A percentile compares a stretch with the other conserved stretches of the same genome.
Conservation (phyloP, 2,888 invertebrate species). For the Eueremaeus valkanovi region DNA sequence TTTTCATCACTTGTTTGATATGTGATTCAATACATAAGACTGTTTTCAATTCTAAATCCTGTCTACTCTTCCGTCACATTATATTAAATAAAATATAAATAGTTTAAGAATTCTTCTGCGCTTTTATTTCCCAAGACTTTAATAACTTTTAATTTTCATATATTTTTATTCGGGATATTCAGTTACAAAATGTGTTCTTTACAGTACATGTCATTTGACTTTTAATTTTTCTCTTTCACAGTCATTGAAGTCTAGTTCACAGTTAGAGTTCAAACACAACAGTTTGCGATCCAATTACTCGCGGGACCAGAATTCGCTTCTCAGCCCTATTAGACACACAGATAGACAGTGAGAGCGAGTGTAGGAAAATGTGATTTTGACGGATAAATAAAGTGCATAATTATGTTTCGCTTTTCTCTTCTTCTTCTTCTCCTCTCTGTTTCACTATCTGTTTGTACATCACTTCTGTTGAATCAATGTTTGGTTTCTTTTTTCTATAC, state of each 20-base stretch:
- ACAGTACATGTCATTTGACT: constrained; percentile 3
- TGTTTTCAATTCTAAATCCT: background rate
- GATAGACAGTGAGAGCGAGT: background rate
- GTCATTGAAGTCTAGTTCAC: background rate
- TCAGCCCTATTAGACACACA: no score
- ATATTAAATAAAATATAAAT: background rate
- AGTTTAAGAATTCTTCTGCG: no score
- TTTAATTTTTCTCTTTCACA: background rate
- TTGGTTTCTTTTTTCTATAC: background rate
- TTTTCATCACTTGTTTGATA: constrained; percentile 17
- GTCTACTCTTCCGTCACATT: background rate
- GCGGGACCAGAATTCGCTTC: constrained; percentile 13
- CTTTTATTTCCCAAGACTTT: background rate
- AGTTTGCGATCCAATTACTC: constrained; percentile 1
- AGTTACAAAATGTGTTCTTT: background rate
- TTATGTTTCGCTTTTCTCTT: constrained; percentile 14
- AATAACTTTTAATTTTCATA: constrained; percentile 2
- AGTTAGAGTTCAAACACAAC: background rate
- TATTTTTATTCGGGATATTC: no score
- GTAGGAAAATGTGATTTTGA: constrained; percentile 29
- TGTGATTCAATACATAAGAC: background rate
- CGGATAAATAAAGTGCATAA: constrained; percentile 35
- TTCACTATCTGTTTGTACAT: constrained; percentile 1
- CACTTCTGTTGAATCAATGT: background rate
- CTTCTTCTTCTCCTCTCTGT: background rate